Evolutionary conservation across 2,113 vertebrate genomes (phyloP), one percentile per base, ranked within the genome.

Genomic region (Atractosteus spatula): DNA sequence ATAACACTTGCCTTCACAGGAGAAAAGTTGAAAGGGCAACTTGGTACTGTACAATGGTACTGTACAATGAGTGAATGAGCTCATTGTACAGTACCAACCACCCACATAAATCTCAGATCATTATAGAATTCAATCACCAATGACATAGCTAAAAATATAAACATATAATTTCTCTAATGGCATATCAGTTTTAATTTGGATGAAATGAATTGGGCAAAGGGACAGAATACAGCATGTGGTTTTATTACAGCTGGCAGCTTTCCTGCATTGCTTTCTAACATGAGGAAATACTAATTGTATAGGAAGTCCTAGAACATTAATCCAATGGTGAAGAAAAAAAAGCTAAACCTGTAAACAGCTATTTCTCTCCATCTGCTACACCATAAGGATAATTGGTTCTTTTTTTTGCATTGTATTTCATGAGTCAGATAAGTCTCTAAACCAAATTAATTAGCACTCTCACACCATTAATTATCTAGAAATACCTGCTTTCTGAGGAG

Each of bases 221-320:
- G 3, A n/a, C n/a, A 59, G n/a, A 13, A 59, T 59, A 59, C 57
- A 59, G 57, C 14, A 59, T 3, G 5, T 13, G 57, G 14, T 16
- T 59, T 13, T 59, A 16, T 59, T 59, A 3, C n/a, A 59, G 4
- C 14, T 59, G 57, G 57, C 57, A 59, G 14, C 12, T 16, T 16
- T 59, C 57, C 57, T 5, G 14, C 57, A 59, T 59, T 59, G 57
- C 57, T 59, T 59, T 59, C 13, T 59, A 13, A 59, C 14, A n/a
- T 59, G 57, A 59, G 57, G 57, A 59, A 59, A 59, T 16, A 59
- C 57, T 59, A 59, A n/a, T 59, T 59, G 57, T 59, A 59, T 59
- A 59, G n/a, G 57, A 3, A 14, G 57, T 16, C n/a, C 57, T 59
- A 59, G 57, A n/a, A 59, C 57, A 59, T 59, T n/a, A 59, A 59